Base-by-base conservation (phyloP, 1,140 invertebrate species). In the Galleria mellonella region DNA sequence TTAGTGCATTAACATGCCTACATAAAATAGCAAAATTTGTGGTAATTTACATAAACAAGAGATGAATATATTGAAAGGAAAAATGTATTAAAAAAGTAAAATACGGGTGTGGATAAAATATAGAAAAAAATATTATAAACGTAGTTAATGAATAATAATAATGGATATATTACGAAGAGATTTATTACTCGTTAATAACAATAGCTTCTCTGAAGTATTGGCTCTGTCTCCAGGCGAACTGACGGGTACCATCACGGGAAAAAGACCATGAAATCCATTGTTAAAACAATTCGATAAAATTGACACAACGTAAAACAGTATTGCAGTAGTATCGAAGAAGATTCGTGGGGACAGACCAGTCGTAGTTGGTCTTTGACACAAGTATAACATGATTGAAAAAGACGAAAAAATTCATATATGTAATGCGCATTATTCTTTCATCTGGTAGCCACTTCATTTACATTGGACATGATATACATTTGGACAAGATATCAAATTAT, bases 221-320 rank as follows among this genome's bases (percentile, higher is more conserved):
- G 91, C 94, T 96, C 92, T 94, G 93, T 90, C 94, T 94, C 94
- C 94, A 96, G 90, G 93, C 93, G 91, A 94, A 94, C 93, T 94
- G 78, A 89, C 82, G 87, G 84, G 79, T 82, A 87, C 76, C 81
- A 87, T 84, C 84, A 88, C 77, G 75, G 83, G 76, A 88, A 66
- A 82, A 81, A 72, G 62, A 77, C 69, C 68, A 70, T 62, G 66
- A 82, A 76, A 77, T 62, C 71, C 51, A 71, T 74, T 58, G 74
- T 79, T 83, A 79, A 77, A 67, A 74, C 53, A 72, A 57, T 59
- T 54, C 37, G 49, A 57, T 44, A 53, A 58, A 43, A 48, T 55
- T 57, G 47, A 59, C 49, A 67, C 45, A 64, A 61, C 38, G 44
- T 43, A 59, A 55, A 10, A 37, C n/a, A 45, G 51, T 51, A 54